A percentile compares a stretch with the other conserved stretches of the same genome.
These are phyloP conservation scores for Arbacia lixula DNA, from an alignment of 53 echinoderm and acorn worm species.

Conservation along the genomic window DNA sequence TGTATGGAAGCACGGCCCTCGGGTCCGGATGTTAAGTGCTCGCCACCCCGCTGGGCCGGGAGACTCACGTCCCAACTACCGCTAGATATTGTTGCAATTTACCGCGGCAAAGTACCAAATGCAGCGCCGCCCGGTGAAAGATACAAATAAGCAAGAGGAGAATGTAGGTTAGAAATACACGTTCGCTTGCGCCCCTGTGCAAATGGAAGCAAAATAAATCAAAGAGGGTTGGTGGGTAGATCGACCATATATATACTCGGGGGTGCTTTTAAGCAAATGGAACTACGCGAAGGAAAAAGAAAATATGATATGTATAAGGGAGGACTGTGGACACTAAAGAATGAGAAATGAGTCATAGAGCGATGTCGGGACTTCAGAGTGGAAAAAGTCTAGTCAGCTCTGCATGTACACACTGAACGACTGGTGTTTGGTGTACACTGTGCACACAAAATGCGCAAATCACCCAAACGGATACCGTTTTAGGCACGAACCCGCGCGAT, in stretches of 20 bases:
- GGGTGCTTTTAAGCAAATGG: conserved; percentile 28
- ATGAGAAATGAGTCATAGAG: no score
- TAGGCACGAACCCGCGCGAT: no score
- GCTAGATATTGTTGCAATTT: conserved; percentile 40
- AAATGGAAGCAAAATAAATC: conserved; percentile 33
- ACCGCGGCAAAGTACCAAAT: conserved; percentile 19
- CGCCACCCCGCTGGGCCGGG: conserved; percentile 40
- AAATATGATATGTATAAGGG: conserved; percentile 41
- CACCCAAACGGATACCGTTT: no score
- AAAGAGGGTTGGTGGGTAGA: background rate
- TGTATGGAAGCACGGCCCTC: conserved; percentile 12
- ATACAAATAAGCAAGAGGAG: no score
- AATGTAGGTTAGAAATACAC: conserved; percentile 35
- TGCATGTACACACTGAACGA: no score
- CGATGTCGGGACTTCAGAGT: no score
- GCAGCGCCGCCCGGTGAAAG: background rate
- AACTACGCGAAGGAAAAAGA: background rate
- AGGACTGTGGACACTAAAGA: no score
- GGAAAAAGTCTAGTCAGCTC: no score
- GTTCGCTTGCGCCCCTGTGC: background rate
- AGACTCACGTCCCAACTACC: background rate
- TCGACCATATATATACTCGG: conserved; percentile 19
- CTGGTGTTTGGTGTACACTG: no score
- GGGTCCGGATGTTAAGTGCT: conserved; percentile 53
- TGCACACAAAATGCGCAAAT: no score